These are phyloP conservation scores for Solen grandis DNA, from an alignment of 1,140 invertebrate species.

Conservation along the genomic window DNA sequence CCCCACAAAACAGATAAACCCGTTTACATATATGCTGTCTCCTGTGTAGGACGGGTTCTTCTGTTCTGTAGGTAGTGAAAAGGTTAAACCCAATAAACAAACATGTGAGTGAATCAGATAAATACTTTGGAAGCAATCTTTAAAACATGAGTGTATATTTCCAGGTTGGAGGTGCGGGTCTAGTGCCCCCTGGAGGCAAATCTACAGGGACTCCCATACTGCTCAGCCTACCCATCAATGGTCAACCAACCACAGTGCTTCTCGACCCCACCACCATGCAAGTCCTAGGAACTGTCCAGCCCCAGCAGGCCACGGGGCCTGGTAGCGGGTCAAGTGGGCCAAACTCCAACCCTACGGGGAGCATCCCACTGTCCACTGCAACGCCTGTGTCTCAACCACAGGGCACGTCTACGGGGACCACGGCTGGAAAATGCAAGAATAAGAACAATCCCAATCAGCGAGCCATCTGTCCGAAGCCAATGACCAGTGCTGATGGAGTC, in stretches of 20 bases:
- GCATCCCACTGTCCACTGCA: neutral
- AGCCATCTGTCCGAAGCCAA: conserved; percentile 68
- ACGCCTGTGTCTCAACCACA: neutral
- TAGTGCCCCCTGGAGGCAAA: conserved; percentile 26
- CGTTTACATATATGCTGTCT: too few relatives aligned
- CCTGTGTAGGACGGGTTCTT: too few relatives aligned
- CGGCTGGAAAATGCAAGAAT: conserved; percentile 15
- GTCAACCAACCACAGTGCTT: conserved; percentile 71
- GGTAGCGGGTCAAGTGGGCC: neutral
- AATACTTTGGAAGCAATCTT: too few relatives aligned
- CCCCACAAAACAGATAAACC: too few relatives aligned
- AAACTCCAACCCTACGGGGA: neutral
- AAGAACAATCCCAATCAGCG: conserved; percentile 61
- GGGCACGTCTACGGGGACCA: neutral
- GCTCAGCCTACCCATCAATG: conserved; percentile 68
- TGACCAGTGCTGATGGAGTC: conserved; percentile 39
- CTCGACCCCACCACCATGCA: conserved; percentile 73
- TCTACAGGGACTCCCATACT: conserved; percentile 61
- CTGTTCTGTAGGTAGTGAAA: too few relatives aligned
- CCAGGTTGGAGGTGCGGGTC: conserved; percentile 37
- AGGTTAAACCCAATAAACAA: too few relatives aligned
- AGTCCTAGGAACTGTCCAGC: conserved; percentile 68
- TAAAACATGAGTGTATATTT: too few relatives aligned
- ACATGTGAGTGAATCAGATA: too few relatives aligned
- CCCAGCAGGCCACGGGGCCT: conserved; percentile 40